Conservation (phyloP, 2,113 vertebrate species). For the Pelusios castaneus region DNA sequence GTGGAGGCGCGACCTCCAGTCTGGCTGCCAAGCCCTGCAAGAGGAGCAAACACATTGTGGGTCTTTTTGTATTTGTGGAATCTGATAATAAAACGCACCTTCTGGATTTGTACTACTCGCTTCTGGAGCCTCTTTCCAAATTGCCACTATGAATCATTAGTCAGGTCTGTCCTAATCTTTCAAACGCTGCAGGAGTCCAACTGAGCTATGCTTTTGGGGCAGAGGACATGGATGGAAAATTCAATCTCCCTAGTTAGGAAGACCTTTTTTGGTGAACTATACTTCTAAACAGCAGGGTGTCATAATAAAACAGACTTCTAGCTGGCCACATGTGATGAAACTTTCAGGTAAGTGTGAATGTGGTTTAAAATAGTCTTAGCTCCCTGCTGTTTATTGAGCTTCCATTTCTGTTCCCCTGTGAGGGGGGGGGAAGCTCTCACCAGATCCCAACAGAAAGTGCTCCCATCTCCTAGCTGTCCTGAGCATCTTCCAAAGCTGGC, state of each 20-base stretch:
- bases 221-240: neutral
- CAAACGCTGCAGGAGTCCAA: neutral
- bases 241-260: neutral
- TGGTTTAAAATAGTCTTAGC: neutral
- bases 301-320: neutral
- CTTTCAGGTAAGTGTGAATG: neutral
- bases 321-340: neutral
- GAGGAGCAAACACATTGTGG: neutral
- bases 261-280: neutral
- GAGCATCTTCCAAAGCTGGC: neutral
- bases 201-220: neutral
- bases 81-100: slow-evolving; percentile 57
- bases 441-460: neutral
- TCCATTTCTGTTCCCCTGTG: neutral
- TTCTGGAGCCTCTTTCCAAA: neutral
- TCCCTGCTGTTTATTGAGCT: neutral
- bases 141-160: too few relatives aligned
- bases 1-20: neutral
- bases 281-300: neutral
- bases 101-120: slow-evolving; percentile 36
- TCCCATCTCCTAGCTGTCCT: neutral
- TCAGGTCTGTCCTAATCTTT: neutral
- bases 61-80: neutral
- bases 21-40: neutral
- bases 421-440: neutral